Percentiles rank a stretch among this genome's conserved stretches.
These are phyloP conservation scores for Nysson spinosus DNA, from an alignment of 2,888 invertebrate genomes.

Conservation along the genomic window DNA sequence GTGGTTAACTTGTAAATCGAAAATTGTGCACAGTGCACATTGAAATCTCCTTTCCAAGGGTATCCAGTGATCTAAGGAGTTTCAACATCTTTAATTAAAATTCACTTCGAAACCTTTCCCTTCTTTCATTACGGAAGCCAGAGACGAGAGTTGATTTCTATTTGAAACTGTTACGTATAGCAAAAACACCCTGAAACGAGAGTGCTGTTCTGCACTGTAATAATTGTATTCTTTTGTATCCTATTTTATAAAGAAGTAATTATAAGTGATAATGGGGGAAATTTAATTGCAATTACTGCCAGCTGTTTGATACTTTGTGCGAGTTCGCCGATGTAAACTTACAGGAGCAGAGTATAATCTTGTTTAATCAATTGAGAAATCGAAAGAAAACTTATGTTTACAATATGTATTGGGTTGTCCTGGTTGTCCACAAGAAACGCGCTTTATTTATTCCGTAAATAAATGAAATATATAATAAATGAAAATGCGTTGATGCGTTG, in stretches of 20 bases:
- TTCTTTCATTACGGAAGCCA: not conserved
- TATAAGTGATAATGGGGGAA: not conserved
- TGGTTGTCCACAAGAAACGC: too few species aligned
- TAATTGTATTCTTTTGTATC: constrained; percentile 1
- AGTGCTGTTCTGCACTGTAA: not conserved
- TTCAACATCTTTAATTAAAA: constrained; percentile 29
- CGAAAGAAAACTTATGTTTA: too few species aligned
- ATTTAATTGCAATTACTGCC: not conserved
- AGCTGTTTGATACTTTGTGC: not conserved
- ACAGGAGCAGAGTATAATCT: too few species aligned
- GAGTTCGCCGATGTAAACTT: too few species aligned
- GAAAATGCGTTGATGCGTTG: too few species aligned
- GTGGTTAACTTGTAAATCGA: constrained; percentile 9
- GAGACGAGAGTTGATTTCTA: not conserved
- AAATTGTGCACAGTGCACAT: not conserved
- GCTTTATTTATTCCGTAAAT: too few species aligned
- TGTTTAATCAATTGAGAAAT: too few species aligned
- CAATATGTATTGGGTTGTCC: too few species aligned
- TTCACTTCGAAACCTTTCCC: constrained; percentile 4
- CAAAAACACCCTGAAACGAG: not conserved
- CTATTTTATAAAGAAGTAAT: not conserved
- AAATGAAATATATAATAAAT: too few species aligned
- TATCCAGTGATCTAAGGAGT: not conserved
- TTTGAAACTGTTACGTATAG: not conserved
- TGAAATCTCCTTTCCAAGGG: not conserved